A percentile compares a stretch with the other conserved stretches of the same genome.
Conservation (phyloP, 35 echinoderm and acorn worm genomes). For the Apostichopus parvimensis region DNA sequence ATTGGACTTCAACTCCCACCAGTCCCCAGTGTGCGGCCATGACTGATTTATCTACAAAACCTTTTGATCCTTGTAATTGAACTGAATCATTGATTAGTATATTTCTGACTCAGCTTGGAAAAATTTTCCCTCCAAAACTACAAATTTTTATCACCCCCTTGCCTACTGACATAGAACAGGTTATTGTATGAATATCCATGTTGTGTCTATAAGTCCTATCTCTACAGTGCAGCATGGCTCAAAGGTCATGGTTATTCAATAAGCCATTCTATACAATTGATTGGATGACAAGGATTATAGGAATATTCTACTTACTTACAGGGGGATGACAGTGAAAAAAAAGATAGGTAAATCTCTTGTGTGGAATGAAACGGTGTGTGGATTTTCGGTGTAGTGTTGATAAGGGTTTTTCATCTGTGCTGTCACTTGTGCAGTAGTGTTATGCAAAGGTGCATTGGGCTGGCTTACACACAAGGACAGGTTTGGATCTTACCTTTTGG, state of each 20-base stretch:
- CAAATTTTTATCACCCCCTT: neutral
- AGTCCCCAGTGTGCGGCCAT: slow-evolving; percentile 42
- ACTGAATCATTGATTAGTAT: slow-evolving; percentile 29
- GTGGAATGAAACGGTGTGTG: too few species aligned
- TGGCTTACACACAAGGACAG: neutral
- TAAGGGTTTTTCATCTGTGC: neutral
- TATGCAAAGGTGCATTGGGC: neutral
- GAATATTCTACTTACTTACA: too few species aligned
- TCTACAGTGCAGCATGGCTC: too few species aligned
- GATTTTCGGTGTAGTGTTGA: neutral
- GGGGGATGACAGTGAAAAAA: too few species aligned
- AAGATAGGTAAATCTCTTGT: too few species aligned
- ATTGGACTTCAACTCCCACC: slow-evolving; percentile 19
- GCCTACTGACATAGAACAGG: too few species aligned
- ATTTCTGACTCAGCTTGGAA: slow-evolving; percentile 26
- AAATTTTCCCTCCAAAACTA: slow-evolving; percentile 23
- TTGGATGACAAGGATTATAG: too few species aligned
- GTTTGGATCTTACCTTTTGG: slow-evolving; percentile 12
- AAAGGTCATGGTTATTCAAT: too few species aligned
- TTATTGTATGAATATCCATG: too few species aligned
- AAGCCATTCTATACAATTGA: too few species aligned
- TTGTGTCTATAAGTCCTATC: too few species aligned
- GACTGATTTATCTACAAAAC: slow-evolving; percentile 36
- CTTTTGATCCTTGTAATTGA: slow-evolving; percentile 8
- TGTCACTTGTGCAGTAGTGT: slow-evolving; percentile 7